Evolutionary conservation across 2,888 invertebrate species (phyloP).

Genomic region (Beris morrisii): DNA sequence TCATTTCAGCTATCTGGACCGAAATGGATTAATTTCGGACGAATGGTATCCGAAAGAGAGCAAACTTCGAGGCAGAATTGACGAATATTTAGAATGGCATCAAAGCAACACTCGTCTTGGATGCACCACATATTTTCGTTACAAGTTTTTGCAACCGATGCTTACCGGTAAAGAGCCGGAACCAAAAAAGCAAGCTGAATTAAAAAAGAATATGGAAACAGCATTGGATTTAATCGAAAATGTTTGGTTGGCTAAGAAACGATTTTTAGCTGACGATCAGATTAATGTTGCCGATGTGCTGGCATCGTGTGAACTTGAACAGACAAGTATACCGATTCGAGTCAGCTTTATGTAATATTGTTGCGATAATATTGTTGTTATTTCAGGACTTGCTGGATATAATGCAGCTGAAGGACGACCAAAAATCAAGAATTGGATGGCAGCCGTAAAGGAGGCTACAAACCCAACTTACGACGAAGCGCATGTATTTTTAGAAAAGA

Average conservation of each 20-base stretch:
- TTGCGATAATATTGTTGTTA: not conserved
- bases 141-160: slow-evolving; percentile 59
- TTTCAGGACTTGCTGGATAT: slow-evolving; percentile 64
- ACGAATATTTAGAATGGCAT: slow-evolving; percentile 72
- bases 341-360: not conserved
- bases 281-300: slow-evolving; percentile 74
- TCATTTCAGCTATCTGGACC: slow-evolving; percentile 55
- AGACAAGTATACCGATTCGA: slow-evolving; percentile 63
- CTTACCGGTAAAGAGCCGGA: slow-evolving; percentile 57
- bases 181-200: slow-evolving; percentile 53
- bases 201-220: slow-evolving; percentile 59
- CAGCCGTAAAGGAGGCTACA: slow-evolving; percentile 60
- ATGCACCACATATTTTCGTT: slow-evolving; percentile 63
- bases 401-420: slow-evolving; percentile 62
- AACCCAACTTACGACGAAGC: slow-evolving; percentile 66
- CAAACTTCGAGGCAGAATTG: slow-evolving; percentile 61
- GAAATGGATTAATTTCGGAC: slow-evolving; percentile 49
- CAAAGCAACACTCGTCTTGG: slow-evolving; percentile 63
- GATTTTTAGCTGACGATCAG: slow-evolving; percentile 62
- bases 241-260: slow-evolving; percentile 61
- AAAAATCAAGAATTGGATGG: slow-evolving; percentile 63
- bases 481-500: slow-evolving; percentile 58
- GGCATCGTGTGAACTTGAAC: slow-evolving; percentile 77
- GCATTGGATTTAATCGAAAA: slow-evolving; percentile 64
- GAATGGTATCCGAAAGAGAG: slow-evolving; percentile 66